A percentile compares a stretch with the other conserved stretches of the same genome.
These are phyloP conservation scores for Acipenser ruthenus DNA, from an alignment of 2,797 vertebrate species.

Conservation along the genomic window DNA sequence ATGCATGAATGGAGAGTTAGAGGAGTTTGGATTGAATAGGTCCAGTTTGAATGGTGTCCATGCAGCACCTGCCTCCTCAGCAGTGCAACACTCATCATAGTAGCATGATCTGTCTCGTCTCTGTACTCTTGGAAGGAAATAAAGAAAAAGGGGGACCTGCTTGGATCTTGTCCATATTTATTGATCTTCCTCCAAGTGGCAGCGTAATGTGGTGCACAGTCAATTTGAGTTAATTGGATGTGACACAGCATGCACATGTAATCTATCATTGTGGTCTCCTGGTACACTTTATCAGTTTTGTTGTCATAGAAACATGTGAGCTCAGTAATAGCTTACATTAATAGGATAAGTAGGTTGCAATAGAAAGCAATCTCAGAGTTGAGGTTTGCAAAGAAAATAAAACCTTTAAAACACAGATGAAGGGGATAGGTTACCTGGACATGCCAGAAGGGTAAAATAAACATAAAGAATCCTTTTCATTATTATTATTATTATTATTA, in stretches of 20 bases:
- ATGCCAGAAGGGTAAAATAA: conserved; percentile 32
- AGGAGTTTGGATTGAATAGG: conserved; percentile 97
- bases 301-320: conserved; percentile 71
- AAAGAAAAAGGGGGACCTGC: conserved; percentile 49
- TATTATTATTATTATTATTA: too few species aligned
- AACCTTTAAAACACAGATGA: conserved; percentile 53
- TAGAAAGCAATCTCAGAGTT: conserved; percentile 60
- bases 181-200: conserved; percentile 87
- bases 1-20: conserved; percentile 99
- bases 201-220: conserved; percentile 85
- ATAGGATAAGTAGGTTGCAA: conserved; percentile 72
- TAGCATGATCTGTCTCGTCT: conserved; percentile 73
- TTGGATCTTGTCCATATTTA: conserved; percentile 84
- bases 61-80: conserved; percentile 97
- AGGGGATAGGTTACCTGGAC: conserved; percentile 40
- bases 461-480: conserved; percentile 1
- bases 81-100: conserved; percentile 72
- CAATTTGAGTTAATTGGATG: conserved; percentile 95
- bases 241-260: conserved; percentile 88
- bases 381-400: conserved; percentile 53
- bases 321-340: conserved; percentile 71
- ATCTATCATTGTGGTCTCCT: conserved; percentile 81
- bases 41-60: conserved; percentile 98
- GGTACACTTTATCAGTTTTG: conserved; percentile 74
- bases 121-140: conserved; percentile 22